A percentile compares a stretch with the other conserved stretches of the same genome.
phyloP scores from a whole-genome alignment of 2,113 vertebrate genomes.

The Aleadryas rufinucha region DNA sequence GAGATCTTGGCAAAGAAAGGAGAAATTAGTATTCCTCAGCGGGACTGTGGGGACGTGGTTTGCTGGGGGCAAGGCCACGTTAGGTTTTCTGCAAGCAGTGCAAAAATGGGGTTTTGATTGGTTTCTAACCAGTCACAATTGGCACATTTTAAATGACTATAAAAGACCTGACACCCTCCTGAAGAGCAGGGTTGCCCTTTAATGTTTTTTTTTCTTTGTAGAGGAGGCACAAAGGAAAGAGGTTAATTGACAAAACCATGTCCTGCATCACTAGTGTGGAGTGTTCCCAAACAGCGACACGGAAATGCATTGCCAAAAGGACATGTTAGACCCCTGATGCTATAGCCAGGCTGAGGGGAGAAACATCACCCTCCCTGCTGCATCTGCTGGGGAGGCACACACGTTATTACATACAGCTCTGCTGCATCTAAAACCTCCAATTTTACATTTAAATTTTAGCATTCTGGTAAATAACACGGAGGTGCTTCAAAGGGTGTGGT shows the following conservation, averaged over 20 bases:
- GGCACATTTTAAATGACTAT: background rate
- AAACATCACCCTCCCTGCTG: background rate
- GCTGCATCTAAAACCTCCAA: background rate
- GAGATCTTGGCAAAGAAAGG: background rate
- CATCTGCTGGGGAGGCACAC: background rate
- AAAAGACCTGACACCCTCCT: background rate
- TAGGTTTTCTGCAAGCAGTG: background rate
- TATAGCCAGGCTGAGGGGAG: background rate
- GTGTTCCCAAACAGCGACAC: background rate
- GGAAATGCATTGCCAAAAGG: background rate
- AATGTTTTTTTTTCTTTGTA: background rate
- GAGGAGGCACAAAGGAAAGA: background rate
- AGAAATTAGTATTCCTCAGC: background rate
- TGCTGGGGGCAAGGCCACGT: background rate
- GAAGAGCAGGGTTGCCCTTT: background rate
- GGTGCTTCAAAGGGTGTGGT: background rate
- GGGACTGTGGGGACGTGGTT: background rate
- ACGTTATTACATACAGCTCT: background rate
- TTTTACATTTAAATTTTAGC: background rate
- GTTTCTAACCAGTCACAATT: background rate
- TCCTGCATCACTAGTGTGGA: background rate
- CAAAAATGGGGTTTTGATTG: background rate
- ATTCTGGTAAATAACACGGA: background rate
- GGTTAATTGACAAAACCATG: constrained; percentile 46
- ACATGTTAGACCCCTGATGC: background rate